phyloP scores from a whole-genome alignment of 1,140 invertebrate genomes.

The Heliothis subflexa region DNA sequence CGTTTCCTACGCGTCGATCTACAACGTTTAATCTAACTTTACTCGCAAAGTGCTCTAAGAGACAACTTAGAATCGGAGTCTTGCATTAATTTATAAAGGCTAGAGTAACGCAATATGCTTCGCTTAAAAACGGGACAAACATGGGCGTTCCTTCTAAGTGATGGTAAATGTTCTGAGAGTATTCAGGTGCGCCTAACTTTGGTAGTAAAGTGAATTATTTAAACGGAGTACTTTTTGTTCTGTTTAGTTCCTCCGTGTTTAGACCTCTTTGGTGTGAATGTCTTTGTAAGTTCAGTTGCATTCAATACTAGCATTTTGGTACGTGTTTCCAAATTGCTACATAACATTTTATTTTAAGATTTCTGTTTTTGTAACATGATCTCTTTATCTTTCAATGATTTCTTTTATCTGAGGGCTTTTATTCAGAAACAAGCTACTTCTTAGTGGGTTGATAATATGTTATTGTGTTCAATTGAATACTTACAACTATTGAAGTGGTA shows the following conservation, averaged over 20 bases:
- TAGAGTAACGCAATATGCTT: constrained; percentile 23
- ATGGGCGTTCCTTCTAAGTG: not conserved
- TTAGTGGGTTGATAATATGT: no score
- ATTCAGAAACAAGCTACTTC: no score
- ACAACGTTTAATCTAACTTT: constrained; percentile 81
- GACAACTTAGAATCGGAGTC: constrained; percentile 62
- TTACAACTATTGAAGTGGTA: not conserved
- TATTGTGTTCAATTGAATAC: not conserved
- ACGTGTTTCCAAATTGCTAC: no score
- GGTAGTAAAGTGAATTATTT: constrained; percentile 26
- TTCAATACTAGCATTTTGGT: no score
- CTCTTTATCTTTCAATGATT: no score
- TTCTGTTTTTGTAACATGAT: no score
- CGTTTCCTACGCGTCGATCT: constrained; percentile 71
- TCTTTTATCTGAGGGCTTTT: no score
- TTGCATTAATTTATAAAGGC: constrained; percentile 73
- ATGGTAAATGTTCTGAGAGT: constrained; percentile 17
- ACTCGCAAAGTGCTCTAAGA: constrained; percentile 68
- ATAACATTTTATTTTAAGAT: no score
- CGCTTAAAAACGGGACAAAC: constrained; percentile 20
- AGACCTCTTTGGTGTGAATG: not conserved
- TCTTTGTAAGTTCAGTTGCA: no score
- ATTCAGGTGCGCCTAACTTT: constrained; percentile 15
- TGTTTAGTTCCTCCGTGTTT: not conserved
- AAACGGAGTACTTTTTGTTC: not conserved